These are phyloP conservation scores for Aphrophora alni DNA, from an alignment of 2,888 invertebrate genomes.

Conservation along the genomic window DNA sequence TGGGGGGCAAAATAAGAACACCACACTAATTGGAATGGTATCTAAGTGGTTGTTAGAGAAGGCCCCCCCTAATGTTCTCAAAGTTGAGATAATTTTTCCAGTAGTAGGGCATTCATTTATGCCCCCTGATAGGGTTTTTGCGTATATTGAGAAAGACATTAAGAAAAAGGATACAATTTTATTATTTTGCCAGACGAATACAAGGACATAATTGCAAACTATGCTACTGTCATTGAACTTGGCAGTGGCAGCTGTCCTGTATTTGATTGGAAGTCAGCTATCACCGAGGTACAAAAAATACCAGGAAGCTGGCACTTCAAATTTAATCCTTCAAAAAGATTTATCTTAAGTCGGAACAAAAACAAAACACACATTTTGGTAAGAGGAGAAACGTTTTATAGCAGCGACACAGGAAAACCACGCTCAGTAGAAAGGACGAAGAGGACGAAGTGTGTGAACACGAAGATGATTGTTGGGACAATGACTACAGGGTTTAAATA, in stretches of 20 bases:
- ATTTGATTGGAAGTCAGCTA: constrained; percentile 13
- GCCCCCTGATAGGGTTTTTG: constrained; percentile 44
- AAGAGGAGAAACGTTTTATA: constrained; percentile 25
- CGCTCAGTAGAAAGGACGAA: too few relatives aligned
- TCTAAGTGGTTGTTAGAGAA: constrained; percentile 22
- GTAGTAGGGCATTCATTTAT: constrained; percentile 41
- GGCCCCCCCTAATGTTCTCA: constrained; percentile 12
- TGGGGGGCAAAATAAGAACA: constrained; percentile 37
- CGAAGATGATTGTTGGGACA: too few relatives aligned
- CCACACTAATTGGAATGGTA: constrained; percentile 22
- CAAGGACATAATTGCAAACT: constrained; percentile 33
- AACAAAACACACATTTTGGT: constrained; percentile 7
- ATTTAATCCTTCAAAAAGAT: constrained; percentile 21
- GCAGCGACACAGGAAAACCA: background rate
- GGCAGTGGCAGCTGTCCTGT: background rate
- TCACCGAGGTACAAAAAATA: background rate
- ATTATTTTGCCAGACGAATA: constrained; percentile 38
- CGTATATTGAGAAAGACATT: constrained; percentile 39
- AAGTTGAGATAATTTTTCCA: constrained; percentile 23
- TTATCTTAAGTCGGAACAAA: constrained; percentile 22
- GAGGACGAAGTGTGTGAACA: too few relatives aligned
- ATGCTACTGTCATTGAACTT: constrained; percentile 21
- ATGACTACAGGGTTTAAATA: too few relatives aligned
- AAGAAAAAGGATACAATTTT: constrained; percentile 41
- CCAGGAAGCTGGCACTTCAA: constrained; percentile 22